Base-by-base conservation (phyloP, 2,888 invertebrate genomes). In the Steinernema scapterisci region DNA sequence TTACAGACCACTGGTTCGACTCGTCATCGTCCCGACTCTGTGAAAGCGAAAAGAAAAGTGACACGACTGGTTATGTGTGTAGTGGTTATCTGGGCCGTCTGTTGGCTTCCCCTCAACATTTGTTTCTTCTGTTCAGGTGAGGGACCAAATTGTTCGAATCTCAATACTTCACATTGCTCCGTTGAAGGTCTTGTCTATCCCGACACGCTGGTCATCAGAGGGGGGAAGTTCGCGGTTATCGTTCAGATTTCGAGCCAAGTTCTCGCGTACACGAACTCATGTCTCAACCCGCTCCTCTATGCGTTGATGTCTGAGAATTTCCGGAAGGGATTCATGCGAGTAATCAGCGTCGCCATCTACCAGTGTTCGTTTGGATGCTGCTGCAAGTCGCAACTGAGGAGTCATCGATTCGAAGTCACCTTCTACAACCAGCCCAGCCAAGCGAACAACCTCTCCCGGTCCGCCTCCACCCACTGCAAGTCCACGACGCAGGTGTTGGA, bases 301-400 rank as follows among this genome's bases (percentile, higher is more conserved):
- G 95, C 95, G 2, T 94, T 95, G 89, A 91, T 95, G 72, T 95
- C 95, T 0, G 95, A 95, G 86, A 95, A 95, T 89, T 95, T 96
- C 89, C 91, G 95, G 83, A 92, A 94, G 87, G 95, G 94, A 25
- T 95, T 95, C 88, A 91, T 86, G 45, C 76, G 80, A 21, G 73
- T 80, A 43, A 77, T 80, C 48, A 73, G 76, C 19, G 48, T 70
- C 11, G 63, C 75, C 19, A 52, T 78, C 44, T 81, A 80, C 71
- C 70, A 74, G 71, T 70, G 72, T 48, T 74, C 77, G 38, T 79
- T 75, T 70, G 79, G 79, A 11, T 56, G 54, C 16, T 76, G 70
- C 70, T 79, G 79, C 63, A 73, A 75, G 56, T 46, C 71, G 48
- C 71, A 46, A 19, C 73, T 73, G 21, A 70, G 73, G 25, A 75